phyloP scores from a whole-genome alignment of 35 echinoderm and acorn worm genomes.

The Apostichopus californicus region DNA sequence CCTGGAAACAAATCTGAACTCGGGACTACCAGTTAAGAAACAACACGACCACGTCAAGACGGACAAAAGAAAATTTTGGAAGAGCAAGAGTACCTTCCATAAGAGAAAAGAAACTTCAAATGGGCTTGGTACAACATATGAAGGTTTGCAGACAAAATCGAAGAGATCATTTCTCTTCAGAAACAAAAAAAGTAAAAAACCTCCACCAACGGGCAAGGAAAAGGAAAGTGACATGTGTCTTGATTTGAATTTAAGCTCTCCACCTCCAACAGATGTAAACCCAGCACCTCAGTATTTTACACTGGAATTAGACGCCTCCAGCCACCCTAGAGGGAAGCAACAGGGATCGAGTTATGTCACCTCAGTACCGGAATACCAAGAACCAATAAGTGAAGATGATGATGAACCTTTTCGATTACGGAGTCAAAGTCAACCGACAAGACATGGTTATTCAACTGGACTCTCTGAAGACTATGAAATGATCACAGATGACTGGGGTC shows the following conservation, averaged over 20 bases:
- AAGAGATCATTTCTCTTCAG: constrained; percentile 40
- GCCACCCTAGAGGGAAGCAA: neutral
- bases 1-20: neutral
- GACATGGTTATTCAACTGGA: neutral
- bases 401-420: constrained; percentile 10
- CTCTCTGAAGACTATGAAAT: constrained; percentile 23
- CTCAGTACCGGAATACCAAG: constrained; percentile 22
- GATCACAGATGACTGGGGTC: neutral
- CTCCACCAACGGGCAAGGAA: neutral
- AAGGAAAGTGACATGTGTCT: constrained; percentile 25
- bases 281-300: constrained; percentile 28
- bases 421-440: neutral
- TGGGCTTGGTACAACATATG: constrained; percentile 2
- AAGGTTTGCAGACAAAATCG: neutral
- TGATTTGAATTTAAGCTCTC: constrained; percentile 1
- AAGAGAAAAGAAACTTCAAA: neutral
- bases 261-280: neutral
- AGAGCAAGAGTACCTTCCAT: constrained; percentile 33
- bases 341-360: neutral
- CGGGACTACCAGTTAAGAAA: neutral
- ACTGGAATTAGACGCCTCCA: neutral
- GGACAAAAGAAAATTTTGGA: constrained; percentile 3
- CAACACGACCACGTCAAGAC: neutral
- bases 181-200: neutral
- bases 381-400: neutral